Percentiles rank a stretch among this genome's conserved stretches.
These are phyloP conservation scores for Punctoribates punctum DNA, from an alignment of 2,888 invertebrate species.

Conservation along the genomic window DNA sequence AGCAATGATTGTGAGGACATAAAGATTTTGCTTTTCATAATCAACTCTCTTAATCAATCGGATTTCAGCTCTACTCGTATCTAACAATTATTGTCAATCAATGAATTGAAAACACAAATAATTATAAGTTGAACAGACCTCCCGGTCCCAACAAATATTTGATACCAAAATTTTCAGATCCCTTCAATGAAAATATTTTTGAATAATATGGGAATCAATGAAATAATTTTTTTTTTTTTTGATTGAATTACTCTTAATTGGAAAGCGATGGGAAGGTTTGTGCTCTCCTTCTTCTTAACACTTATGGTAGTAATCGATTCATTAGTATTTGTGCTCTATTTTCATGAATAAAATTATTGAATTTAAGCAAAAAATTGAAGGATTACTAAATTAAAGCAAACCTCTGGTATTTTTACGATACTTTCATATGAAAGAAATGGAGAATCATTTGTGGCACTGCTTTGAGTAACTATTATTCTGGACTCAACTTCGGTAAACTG, in stretches of 20 bases:
- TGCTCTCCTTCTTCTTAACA: slow-evolving; percentile 46
- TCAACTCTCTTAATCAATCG: slow-evolving; percentile 64
- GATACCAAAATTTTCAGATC: slow-evolving; percentile 48
- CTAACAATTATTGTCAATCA: not conserved
- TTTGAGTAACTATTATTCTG: slow-evolving; percentile 47
- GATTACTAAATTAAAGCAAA: slow-evolving; percentile 39
- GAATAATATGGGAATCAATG: not conserved
- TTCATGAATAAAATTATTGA: slow-evolving; percentile 4
- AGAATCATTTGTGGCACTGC: slow-evolving; percentile 43
- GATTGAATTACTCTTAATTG: slow-evolving; percentile 46
- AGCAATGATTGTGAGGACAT: slow-evolving; percentile 77
- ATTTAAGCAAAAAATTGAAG: not conserved
- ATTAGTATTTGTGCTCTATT: slow-evolving; percentile 46
- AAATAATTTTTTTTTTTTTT: no score
- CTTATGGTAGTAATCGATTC: slow-evolving; percentile 46
- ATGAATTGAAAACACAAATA: no score
- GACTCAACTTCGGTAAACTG: slow-evolving; percentile 48
- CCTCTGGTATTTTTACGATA: slow-evolving; percentile 48
- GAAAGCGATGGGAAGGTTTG: slow-evolving; percentile 48
- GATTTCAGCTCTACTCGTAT: slow-evolving; percentile 45
- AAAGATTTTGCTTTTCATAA: slow-evolving; percentile 83
- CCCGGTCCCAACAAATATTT: slow-evolving; percentile 48
- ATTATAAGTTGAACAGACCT: no score
- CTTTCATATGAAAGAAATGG: slow-evolving; percentile 47
- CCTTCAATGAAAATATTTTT: slow-evolving; percentile 24